Conservation (phyloP, 2,797 vertebrate genomes). For the Anomalospiza imberbis region DNA sequence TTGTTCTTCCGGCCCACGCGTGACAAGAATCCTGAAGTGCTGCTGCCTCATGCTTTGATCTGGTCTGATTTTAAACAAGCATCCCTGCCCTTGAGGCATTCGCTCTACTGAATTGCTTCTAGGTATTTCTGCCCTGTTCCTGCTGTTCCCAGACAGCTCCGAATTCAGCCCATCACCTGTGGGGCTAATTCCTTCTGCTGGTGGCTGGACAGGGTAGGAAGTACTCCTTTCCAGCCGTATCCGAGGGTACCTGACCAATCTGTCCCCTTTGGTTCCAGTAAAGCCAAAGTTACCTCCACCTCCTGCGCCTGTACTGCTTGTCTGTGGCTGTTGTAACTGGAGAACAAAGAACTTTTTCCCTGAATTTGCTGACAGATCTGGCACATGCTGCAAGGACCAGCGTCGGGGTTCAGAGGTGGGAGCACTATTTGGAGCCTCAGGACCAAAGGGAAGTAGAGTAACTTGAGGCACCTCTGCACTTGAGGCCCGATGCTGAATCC, state of each 20-base stretch:
- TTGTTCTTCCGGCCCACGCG: conserved; percentile 77
- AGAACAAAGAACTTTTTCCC: conserved; percentile 88
- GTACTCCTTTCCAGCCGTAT: conserved; percentile 85
- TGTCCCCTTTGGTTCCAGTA: conserved; percentile 78
- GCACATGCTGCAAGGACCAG: conserved; percentile 83
- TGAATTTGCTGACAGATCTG: conserved; percentile 73
- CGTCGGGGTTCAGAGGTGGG: conserved; percentile 71
- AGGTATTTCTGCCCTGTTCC: conserved; percentile 65
- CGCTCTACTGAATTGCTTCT: conserved; percentile 69
- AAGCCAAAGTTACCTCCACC: conserved; percentile 74
- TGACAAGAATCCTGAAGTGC: conserved; percentile 93
- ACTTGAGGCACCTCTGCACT: conserved; percentile 84
- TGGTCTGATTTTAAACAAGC: conserved; percentile 88
- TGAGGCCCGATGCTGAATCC: conserved; percentile 83
- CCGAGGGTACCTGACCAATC: conserved; percentile 82
- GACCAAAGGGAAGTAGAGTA: conserved; percentile 77
- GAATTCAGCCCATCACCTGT: conserved; percentile 16
- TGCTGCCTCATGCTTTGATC: conserved; percentile 85
- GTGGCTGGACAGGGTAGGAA: conserved; percentile 79
- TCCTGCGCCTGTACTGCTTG: not conserved
- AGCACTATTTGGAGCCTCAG: conserved; percentile 38
- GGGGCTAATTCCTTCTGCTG: conserved; percentile 33
- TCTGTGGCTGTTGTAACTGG: conserved; percentile 84
- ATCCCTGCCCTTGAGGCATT: conserved; percentile 78
- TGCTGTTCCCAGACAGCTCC: conserved; percentile 32